Evolutionary conservation across 2,797 vertebrate species (phyloP), one percentile per base, ranked within the genome.

Genomic region (Neosilurus mollespiculum): DNA sequence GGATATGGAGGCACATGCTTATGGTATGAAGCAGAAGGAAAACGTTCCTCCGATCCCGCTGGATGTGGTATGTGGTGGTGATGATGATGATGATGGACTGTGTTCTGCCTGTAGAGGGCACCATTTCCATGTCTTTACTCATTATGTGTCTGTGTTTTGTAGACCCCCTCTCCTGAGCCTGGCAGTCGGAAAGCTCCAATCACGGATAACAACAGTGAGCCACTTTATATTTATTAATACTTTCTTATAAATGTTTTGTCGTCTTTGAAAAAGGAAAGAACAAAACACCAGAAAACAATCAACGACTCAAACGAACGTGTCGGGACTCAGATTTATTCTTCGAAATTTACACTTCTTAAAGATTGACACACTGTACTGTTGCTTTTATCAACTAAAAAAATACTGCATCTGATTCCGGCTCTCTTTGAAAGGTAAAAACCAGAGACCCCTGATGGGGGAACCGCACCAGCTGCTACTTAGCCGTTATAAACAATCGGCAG

Each of bases 1-100:
- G 90, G 95, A 96, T 70, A 88, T 87, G 80, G 95, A 96, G 85
- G 66, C 86, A 70, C 88, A 90, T 89, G 84, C 84, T 85, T 95
- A 94, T 90, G 93, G 90, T 88, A 92, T 87, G 81, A 97, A 96
- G 78, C 97, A 98, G 91, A 97, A 99, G 93, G 97, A 98, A 91
- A 99, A 97, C 67, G 91, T 98, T 77, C 96, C 96, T 58, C 96
- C 96, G 0, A 83, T 82, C 82, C 87, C 87, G 71, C 92, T 95
- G 89, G 95, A 94, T 91, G 85, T 78, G 89, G 94, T 94, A 88
- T 87, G 92, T 59, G 78, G 9, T 30, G 7, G 0, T 14, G 3
- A 2, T 34, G 15, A 18, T 64, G 54, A 34, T 20, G 4, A 14
- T 34, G 22, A 43, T 43, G 22, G 16, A 53, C 43, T 26, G 34